Percentiles rank a stretch among this genome's conserved stretches.
Evolutionary conservation across 2,888 invertebrate species (phyloP).

Genomic region (Coremacera marginata): DNA sequence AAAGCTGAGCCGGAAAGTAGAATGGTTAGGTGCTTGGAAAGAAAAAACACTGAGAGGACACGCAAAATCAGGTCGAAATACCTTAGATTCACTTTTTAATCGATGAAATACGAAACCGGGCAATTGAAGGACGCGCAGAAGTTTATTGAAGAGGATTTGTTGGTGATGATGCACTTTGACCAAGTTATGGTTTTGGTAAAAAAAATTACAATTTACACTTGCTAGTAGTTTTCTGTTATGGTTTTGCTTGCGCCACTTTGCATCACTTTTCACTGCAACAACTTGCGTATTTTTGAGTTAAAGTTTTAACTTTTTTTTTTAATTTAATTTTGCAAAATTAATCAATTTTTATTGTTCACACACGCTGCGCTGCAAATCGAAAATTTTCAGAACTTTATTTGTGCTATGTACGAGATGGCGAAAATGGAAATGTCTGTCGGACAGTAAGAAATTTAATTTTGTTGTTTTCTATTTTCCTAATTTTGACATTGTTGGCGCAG

Average conservation of each 20-base stretch:
- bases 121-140: neutral
- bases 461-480: neutral
- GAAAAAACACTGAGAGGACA: no score
- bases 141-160: neutral
- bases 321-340: neutral
- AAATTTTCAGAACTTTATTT: slow-evolving; percentile 13
- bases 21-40: no score
- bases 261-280: neutral
- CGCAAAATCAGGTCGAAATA: slow-evolving; percentile 3
- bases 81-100: slow-evolving; percentile 13
- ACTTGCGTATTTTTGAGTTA: neutral
- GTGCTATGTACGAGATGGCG: neutral
- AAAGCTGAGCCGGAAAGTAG: no score
- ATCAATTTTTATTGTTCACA: neutral
- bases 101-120: neutral
- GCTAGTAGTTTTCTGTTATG: neutral
- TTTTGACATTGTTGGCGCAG: slow-evolving; percentile 18
- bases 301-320: neutral
- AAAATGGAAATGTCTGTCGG: slow-evolving; percentile 2
- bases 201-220: neutral
- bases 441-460: neutral
- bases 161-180: no score
- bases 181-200: neutral
- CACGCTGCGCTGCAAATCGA: neutral
- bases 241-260: neutral